Base-by-base conservation (phyloP, 2,113 vertebrate genomes). In the Penelope pileata region DNA sequence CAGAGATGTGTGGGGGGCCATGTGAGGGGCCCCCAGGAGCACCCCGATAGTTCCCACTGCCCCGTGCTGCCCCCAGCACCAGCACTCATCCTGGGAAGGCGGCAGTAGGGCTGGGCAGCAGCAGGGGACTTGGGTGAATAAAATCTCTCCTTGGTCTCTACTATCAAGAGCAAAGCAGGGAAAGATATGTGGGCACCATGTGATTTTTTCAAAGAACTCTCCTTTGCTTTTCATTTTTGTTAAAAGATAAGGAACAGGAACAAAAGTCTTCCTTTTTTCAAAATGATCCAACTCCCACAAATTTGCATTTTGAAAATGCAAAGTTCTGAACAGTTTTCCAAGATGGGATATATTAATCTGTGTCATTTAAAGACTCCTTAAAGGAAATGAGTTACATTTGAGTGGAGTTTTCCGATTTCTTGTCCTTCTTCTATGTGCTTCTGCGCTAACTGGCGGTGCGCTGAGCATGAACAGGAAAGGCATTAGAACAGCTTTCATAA, bases 351-450 rank as follows among this genome's bases (percentile, higher is more conserved):
- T 72, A 30, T 42, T 69, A 48, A 80, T 88, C 14, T 77, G 50
- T 1, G 4, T 32, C 43, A 60, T 80, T 94, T 77, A 34, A 87
- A 77, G 47, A 17, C 56, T 36, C 10, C 43, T 84, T 82, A 75
- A 82, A 91, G 36, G 19, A 86, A 75, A 92, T 17, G 6, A 74
- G 50, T 69, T 16, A 17, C 10, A 5, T 36, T 59, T 63, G 42
- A 78, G 51, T 82, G 7, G 4, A 78, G 75, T 88, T 88, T 73
- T 86, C 24, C 74, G 47, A 58, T 86, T 91, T 69, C 69, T 82
- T 42, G 59, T 67, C 43, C 5, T 83, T 81, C 45, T 73, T 45
- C 62, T 66, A 1, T 19, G 21, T 45, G 22, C 43, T 83, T 91
- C 88, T 88, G 16, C 62, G 22, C 30, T 51, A 66, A 43, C 15